A percentile compares a stretch with the other conserved stretches of the same genome.
These are phyloP conservation scores for Tridacna gigas DNA, from an alignment of 2,888 invertebrate species.

Conservation along the genomic window DNA sequence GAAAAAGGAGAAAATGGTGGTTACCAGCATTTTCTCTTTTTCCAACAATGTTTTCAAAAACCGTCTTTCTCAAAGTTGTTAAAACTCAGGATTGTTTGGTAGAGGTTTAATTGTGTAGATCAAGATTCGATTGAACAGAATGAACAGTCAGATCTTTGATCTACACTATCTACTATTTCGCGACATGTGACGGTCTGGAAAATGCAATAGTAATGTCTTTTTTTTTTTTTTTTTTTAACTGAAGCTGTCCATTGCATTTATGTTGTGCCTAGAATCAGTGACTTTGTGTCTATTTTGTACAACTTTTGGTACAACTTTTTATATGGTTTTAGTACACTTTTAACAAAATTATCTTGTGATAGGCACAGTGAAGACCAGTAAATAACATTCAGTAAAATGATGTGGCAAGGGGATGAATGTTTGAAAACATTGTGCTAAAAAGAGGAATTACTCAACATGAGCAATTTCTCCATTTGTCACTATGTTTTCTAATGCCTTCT, in stretches of 20 bases:
- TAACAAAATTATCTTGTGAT: too few species aligned
- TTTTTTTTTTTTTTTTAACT: too few species aligned
- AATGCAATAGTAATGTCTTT: too few species aligned
- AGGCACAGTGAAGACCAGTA: too few species aligned
- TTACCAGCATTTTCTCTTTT: constrained; percentile 8
- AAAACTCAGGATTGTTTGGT: not conserved
- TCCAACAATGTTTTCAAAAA: not conserved
- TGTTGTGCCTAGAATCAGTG: not conserved
- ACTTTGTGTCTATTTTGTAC: not conserved
- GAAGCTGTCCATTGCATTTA: not conserved
- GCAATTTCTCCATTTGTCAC: not conserved
- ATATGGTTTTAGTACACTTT: too few species aligned
- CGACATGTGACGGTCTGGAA: too few species aligned
- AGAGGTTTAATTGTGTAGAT: not conserved
- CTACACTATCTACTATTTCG: too few species aligned
- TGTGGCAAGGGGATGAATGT: too few species aligned
- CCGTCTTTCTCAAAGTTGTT: not conserved
- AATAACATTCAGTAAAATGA: too few species aligned
- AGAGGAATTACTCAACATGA: not conserved
- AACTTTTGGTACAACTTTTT: not conserved
- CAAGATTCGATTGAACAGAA: too few species aligned
- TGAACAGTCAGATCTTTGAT: too few species aligned
- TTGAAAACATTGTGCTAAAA: not conserved
- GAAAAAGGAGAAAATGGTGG: constrained; percentile 2
- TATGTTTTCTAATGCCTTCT: not conserved